A percentile compares a stretch with the other conserved stretches of the same genome.
Conservation (phyloP, 2,113 vertebrate species). For the Myiagra hebetior region DNA sequence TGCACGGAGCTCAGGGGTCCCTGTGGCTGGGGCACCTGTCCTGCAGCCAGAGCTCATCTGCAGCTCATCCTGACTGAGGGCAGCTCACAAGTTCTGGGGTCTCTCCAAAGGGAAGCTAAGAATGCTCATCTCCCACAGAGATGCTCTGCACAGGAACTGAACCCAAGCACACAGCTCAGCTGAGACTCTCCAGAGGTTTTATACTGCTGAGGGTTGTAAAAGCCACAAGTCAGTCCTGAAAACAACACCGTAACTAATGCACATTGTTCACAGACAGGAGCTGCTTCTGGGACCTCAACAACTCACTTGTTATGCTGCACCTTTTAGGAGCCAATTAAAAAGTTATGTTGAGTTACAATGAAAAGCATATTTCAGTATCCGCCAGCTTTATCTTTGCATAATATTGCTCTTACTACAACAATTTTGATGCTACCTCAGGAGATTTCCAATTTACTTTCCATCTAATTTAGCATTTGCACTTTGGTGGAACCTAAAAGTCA, state of each 20-base stretch:
- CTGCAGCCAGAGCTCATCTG: not conserved
- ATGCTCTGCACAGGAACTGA: fast-evolving
- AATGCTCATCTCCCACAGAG: fast-evolving
- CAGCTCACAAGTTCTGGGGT: not conserved
- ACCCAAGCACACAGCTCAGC: fast-evolving
- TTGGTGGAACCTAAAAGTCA: not conserved
- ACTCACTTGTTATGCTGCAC: not conserved
- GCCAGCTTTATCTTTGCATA: not conserved
- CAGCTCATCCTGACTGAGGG: not conserved
- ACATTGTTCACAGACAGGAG: not conserved
- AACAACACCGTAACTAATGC: not conserved
- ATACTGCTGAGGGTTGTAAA: not conserved
- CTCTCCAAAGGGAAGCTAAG: not conserved
- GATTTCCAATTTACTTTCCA: not conserved
- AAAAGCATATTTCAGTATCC: not conserved
- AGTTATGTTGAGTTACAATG: not conserved
- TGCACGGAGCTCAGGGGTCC: fast-evolving
- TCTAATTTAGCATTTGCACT: not conserved
- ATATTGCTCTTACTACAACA: not conserved
- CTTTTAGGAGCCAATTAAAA: not conserved
- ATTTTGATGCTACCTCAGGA: not conserved
- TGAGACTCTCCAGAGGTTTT: not conserved
- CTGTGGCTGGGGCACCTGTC: not conserved
- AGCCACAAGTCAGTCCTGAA: not conserved
- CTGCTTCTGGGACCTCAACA: not conserved